Evolutionary conservation across 2,113 vertebrate species (phyloP).

Genomic region (Picathartes gymnocephalus): DNA sequence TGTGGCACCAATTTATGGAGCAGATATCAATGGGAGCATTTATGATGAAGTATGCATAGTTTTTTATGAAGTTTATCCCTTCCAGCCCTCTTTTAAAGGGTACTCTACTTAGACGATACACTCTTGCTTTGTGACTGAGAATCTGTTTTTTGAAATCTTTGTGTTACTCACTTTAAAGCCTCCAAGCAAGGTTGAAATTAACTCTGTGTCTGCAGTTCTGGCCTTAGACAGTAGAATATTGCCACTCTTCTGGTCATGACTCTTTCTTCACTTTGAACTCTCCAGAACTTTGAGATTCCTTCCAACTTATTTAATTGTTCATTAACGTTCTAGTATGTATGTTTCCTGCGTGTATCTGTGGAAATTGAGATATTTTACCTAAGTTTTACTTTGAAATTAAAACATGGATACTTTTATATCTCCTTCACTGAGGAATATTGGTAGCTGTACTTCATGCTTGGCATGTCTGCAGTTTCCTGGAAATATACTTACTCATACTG

Average conservation of each 20-base stretch:
- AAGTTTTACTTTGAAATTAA: background rate
- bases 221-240: background rate
- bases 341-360: background rate
- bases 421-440: background rate
- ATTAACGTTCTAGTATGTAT: background rate
- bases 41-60: slow-evolving; percentile 77
- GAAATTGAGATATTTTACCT: background rate
- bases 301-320: background rate
- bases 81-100: background rate
- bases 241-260: background rate
- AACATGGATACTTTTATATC: background rate
- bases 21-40: slow-evolving; percentile 82
- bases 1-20: slow-evolving; percentile 81
- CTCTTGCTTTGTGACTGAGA: slow-evolving; percentile 12
- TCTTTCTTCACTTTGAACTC: background rate
- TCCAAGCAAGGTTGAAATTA: background rate
- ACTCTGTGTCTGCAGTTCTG: background rate
- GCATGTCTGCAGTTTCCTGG: background rate
- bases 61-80: slow-evolving; percentile 22
- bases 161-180: background rate
- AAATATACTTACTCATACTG: background rate
- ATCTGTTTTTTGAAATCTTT: background rate
- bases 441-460: background rate
- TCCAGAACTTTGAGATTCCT: background rate
- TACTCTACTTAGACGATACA: background rate